Conservation (phyloP, 1,140 invertebrate species). For the Andrena cerasifolii region DNA sequence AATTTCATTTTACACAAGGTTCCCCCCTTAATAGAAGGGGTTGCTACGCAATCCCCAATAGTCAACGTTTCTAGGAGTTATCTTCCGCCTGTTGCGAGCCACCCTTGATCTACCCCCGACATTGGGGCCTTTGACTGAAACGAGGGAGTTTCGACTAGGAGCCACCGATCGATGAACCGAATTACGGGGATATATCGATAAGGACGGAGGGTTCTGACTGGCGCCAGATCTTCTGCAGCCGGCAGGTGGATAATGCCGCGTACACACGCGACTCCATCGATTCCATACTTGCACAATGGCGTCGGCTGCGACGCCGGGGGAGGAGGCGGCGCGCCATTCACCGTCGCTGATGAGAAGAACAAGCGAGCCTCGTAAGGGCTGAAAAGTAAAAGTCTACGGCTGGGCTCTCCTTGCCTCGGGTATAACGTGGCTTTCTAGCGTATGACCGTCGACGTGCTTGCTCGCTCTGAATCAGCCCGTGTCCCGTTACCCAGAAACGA, state of each 20-base stretch:
- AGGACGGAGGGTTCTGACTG: constrained; percentile 55
- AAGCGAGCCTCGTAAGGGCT: constrained; percentile 59
- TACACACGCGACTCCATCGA: constrained; percentile 77
- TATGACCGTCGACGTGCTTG: constrained; percentile 24
- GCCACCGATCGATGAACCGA: constrained; percentile 53
- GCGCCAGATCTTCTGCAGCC: constrained; percentile 74
- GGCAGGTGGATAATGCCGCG: constrained; percentile 76
- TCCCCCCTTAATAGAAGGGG: too few species aligned
- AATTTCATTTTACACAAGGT: too few species aligned
- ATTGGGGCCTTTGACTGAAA: neutral
- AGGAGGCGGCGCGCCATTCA: constrained; percentile 68
- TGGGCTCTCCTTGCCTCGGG: constrained; percentile 23
- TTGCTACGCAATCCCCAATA: too few species aligned
- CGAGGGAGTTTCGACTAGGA: neutral
- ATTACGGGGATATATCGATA: constrained; percentile 57
- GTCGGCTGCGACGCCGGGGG: constrained; percentile 51
- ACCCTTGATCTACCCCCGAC: neutral
- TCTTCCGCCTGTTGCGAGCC: neutral
- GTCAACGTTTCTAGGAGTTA: neutral
- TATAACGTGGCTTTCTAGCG: constrained; percentile 10
- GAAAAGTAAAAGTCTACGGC: constrained; percentile 66
- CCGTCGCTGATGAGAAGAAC: constrained; percentile 66
- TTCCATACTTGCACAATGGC: constrained; percentile 72
- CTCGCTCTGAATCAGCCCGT: constrained; percentile 31
- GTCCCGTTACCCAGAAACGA: constrained; percentile 23